Conservation (phyloP, 2,113 vertebrate genomes). For the Vidua chalybeata region DNA sequence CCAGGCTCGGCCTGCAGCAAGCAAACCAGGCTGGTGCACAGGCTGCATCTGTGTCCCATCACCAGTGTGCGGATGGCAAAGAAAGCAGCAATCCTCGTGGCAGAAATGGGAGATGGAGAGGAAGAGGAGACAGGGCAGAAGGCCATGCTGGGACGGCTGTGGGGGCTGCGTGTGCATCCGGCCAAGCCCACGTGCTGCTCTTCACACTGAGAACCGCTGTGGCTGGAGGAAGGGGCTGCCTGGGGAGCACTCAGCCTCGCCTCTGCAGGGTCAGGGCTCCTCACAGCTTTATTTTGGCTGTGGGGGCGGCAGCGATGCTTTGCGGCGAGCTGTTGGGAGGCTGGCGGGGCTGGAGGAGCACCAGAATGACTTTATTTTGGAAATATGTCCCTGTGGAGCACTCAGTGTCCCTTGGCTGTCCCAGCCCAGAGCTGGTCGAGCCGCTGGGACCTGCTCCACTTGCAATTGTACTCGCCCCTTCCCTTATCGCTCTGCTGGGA, state of each 20-base stretch:
- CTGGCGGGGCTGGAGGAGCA: slow-evolving; percentile 22
- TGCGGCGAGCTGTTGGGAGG: slow-evolving; percentile 2
- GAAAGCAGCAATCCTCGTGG: background rate
- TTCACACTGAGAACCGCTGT: background rate
- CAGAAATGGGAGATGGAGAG: background rate
- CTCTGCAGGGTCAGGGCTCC: slow-evolving; percentile 12
- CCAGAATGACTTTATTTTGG: slow-evolving; percentile 69
- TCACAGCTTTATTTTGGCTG: slow-evolving; percentile 12
- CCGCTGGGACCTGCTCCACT: slow-evolving; percentile 19
- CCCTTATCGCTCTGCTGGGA: slow-evolving; percentile 32
- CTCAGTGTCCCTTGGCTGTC: background rate
- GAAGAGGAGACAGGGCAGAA: background rate
- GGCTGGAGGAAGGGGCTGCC: background rate
- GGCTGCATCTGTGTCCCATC: accelerated
- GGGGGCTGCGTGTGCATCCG: accelerated
- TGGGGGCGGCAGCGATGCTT: background rate
- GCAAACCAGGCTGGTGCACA: background rate
- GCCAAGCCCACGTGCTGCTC: background rate
- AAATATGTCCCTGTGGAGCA: slow-evolving; percentile 71
- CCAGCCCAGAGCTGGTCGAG: background rate
- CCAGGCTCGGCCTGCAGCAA: background rate
- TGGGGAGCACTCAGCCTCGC: background rate
- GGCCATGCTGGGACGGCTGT: accelerated
- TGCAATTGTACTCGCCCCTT: background rate
- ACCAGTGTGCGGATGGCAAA: accelerated